Evolutionary conservation across 2,888 invertebrate genomes (phyloP), one percentile per base, ranked within the genome.

Genomic region (Hanleya hanleyi): DNA sequence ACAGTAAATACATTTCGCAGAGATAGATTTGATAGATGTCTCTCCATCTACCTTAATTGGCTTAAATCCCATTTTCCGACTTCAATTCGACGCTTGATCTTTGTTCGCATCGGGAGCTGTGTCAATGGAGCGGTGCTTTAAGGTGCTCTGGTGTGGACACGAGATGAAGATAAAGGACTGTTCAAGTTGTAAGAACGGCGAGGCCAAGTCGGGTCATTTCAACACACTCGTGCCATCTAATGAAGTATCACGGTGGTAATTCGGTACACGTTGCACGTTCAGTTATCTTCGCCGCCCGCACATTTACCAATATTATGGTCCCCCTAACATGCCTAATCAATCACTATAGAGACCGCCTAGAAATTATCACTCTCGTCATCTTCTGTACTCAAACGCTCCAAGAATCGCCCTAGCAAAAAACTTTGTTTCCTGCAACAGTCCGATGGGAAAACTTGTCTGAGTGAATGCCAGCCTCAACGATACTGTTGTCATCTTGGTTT

Each of bases 11-110:
- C 18, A 57, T 57, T 57, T 57, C 57, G 12, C 15, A 15, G 22
- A 57, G 7, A 57, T 57, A 57, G 7, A 57, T 57, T 57, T 57
- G 57, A 57, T 57, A 57, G 22, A 57, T 57, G 57, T 57, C 22
- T 4, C 22, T 9, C 29, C 57, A 57, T 57, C 32, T 57, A 57
- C 29, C 57, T 57, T 57, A 29, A 57, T 57, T 57, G 57, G 57
- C 57, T 57, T 29, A 29, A 32, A 57, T 57, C 57, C 57, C 26
- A 57, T 57, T 57, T 57, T 26, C 9, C 57, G 18, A 57, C 57
- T 2, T 4, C 3, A 32, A 15, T 29, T 4, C 22, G 15, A 12
- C 2, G 22, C 22, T 32, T 2, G 26, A 29, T 57, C 57, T 57
- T 57, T 29, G 57, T 57, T 57, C 57, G 26, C 2, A 57, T 4